Percentiles rank a stretch among this genome's conserved stretches.
These are phyloP conservation scores for Murina feae DNA, from an alignment of 2,113 vertebrate genomes.

Conservation along the genomic window DNA sequence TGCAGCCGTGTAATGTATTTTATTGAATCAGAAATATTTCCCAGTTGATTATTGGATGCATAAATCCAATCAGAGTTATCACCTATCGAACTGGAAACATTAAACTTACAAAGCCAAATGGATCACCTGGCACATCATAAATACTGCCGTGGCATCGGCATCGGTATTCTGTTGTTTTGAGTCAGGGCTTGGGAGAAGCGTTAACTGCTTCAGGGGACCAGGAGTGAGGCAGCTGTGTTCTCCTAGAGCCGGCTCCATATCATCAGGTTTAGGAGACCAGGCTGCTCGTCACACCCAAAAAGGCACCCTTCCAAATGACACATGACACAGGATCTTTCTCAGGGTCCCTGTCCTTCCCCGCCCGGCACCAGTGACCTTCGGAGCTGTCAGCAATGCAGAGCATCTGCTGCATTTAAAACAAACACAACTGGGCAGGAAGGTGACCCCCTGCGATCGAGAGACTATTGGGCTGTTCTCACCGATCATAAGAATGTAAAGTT, in stretches of 20 bases:
- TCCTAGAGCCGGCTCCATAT: not conserved
- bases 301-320: not conserved
- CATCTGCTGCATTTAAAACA: conserved; percentile 49
- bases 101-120: conserved; percentile 50
- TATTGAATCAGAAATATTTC: conserved; percentile 65
- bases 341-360: not conserved
- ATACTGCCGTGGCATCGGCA: not conserved
- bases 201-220: conserved; percentile 41
- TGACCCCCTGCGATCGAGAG: not conserved
- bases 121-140: conserved; percentile 61
- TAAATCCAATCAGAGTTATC: conserved; percentile 62
- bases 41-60: conserved; percentile 59
- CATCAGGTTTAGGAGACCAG: not conserved
- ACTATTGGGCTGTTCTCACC: not conserved
- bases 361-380: not conserved
- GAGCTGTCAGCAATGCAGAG: conserved; percentile 15
- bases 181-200: not conserved
- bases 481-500: not conserved
- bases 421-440: conserved; percentile 20
- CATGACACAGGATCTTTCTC: not conserved
- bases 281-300: not conserved
- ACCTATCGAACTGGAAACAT: conserved; percentile 62
- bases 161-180: not conserved
- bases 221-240: not conserved
- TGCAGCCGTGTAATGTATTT: conserved; percentile 31